Conservation (phyloP, 2,797 vertebrate genomes). For the Muscicapa striata region DNA sequence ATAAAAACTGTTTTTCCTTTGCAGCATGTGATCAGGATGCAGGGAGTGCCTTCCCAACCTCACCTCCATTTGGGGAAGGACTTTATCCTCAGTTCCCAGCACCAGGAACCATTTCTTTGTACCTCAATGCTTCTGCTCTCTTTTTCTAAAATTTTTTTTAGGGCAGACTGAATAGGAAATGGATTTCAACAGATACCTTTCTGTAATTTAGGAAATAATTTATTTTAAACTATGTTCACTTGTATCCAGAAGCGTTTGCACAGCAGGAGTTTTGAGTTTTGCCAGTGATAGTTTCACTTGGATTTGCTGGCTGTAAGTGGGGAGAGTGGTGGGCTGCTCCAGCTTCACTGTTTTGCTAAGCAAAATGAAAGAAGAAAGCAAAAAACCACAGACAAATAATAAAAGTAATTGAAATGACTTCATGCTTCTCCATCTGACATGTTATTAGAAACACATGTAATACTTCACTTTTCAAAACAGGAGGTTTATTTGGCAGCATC, state of each 20-base stretch:
- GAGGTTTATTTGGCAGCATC: constrained; percentile 45
- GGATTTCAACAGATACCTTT: not conserved
- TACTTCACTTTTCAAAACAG: constrained; percentile 43
- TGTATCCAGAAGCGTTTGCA: not conserved
- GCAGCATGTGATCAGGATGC: not conserved
- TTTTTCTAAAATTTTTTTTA: not conserved
- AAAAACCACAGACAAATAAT: constrained; percentile 57
- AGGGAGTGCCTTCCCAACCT: not conserved
- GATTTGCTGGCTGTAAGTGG: not conserved
- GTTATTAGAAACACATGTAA: constrained; percentile 59
- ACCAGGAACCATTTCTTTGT: not conserved
- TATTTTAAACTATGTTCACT: not conserved
- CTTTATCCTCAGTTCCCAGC: not conserved
- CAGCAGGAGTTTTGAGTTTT: not conserved
- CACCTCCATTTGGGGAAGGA: not conserved
- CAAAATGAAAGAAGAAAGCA: constrained; percentile 55
- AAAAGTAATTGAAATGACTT: constrained; percentile 61
- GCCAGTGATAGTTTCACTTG: not conserved
- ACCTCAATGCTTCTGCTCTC: not conserved
- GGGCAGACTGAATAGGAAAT: not conserved
- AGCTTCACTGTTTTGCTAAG: constrained; percentile 34
- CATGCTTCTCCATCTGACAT: constrained; percentile 49
- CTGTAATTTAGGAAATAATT: not conserved
- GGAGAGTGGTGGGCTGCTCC: not conserved
- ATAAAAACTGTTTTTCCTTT: not conserved